Evolutionary conservation across 2,113 vertebrate genomes (phyloP).

Genomic region (Agapornis roseicollis): DNA sequence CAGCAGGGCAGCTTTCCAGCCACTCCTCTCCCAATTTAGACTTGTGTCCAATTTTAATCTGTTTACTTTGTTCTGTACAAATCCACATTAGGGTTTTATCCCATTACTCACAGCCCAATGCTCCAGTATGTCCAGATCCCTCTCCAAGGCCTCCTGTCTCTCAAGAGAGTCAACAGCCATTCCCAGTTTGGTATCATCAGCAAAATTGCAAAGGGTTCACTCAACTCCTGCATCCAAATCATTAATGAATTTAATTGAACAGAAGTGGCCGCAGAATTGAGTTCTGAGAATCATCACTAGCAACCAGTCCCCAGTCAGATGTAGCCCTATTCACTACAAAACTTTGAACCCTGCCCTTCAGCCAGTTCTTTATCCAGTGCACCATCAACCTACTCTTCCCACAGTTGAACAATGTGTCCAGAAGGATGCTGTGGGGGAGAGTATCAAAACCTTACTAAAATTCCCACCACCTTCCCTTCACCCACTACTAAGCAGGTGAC

Average conservation of each 20-base stretch:
- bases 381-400: fast-evolving
- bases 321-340: neutral
- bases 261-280: neutral
- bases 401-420: neutral
- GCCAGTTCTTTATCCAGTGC: neutral
- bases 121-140: neutral
- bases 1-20: neutral
- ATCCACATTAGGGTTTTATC: neutral
- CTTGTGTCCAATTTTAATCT: neutral
- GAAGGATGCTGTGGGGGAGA: neutral
- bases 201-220: neutral
- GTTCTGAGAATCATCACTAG: neutral
- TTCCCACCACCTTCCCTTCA: neutral
- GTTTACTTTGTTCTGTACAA: neutral
- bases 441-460: neutral
- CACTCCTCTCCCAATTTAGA: neutral
- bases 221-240: neutral
- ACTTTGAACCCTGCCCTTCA: neutral
- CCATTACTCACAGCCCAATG: neutral
- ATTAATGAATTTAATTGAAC: neutral
- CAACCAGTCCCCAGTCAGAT: fast-evolving
- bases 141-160: neutral
- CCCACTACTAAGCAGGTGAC: neutral
- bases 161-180: neutral
- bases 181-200: neutral